A percentile compares a stretch with the other conserved stretches of the same genome.
phyloP scores from a whole-genome alignment of 2,113 vertebrate species.

The Elaphurus davidianus region DNA sequence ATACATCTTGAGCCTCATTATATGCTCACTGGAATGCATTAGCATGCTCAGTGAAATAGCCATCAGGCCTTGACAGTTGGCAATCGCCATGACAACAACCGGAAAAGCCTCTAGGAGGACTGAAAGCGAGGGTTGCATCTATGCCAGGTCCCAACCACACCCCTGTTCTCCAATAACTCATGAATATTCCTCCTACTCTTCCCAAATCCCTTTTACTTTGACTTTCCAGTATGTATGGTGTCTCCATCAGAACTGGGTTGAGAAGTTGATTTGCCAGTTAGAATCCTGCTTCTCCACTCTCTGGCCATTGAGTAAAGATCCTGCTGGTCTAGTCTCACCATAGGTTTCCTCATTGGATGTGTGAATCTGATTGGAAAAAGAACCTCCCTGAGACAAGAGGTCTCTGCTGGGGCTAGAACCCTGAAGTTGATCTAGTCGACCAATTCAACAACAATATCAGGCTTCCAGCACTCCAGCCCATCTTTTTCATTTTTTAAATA shows the following conservation, averaged over 20 bases:
- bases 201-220: background rate
- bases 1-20: background rate
- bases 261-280: background rate
- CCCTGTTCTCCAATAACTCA: background rate
- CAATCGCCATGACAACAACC: background rate
- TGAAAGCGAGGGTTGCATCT: background rate
- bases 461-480: background rate
- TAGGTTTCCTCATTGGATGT: background rate
- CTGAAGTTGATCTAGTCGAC: background rate
- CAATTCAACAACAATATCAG: background rate
- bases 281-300: background rate
- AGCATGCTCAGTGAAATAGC: background rate
- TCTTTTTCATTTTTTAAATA: background rate
- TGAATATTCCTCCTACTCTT: background rate
- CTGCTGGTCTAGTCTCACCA: background rate
- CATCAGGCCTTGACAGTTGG: background rate
- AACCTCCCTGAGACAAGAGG: background rate
- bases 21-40: background rate
- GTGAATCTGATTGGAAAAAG: background rate
- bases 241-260: background rate
- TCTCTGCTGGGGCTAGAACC: background rate
- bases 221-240: background rate
- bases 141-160: background rate
- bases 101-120: background rate
- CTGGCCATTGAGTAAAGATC: background rate